Evolutionary conservation across 92 coral and sea anemone species (phyloP).

Genomic region (Zoanthus gigantus): DNA sequence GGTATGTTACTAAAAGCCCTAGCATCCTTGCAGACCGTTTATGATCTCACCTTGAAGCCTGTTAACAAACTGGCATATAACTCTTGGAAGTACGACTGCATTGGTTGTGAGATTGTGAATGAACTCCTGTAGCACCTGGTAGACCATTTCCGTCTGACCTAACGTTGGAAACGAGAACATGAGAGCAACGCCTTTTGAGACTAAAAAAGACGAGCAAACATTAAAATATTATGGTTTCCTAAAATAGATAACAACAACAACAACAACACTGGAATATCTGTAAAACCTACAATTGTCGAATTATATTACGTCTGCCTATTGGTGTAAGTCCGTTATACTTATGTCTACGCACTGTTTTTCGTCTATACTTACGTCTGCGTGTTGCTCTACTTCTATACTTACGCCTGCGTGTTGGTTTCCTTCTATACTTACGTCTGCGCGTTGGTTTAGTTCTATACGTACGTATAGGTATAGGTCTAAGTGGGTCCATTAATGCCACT

Average conservation of each 20-base stretch:
- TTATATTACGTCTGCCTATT: background rate
- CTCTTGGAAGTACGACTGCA: conserved; percentile 71
- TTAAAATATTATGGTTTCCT: too few species aligned
- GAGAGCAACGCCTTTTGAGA: too few species aligned
- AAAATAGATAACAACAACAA: too few species aligned
- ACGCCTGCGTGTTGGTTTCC: background rate
- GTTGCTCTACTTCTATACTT: too few species aligned
- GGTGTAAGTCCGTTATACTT: background rate
- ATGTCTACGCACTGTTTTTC: background rate
- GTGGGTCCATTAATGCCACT: background rate
- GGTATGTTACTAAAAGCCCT: background rate
- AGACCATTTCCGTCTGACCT: conserved; percentile 79
- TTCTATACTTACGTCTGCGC: background rate
- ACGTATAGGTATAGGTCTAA: background rate
- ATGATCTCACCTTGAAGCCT: conserved; percentile 76
- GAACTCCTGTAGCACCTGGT: conserved; percentile 75
- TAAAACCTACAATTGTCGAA: too few species aligned
- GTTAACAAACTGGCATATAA: conserved; percentile 85
- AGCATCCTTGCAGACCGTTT: background rate
- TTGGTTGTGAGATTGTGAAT: conserved; percentile 66
- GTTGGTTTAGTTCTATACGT: too few species aligned
- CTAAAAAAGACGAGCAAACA: too few species aligned
- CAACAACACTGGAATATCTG: too few species aligned
- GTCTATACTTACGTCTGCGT: background rate
- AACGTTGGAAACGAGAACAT: background rate